Percentiles rank a stretch among this genome's conserved stretches.
phyloP scores from a whole-genome alignment of 1,140 invertebrate species.

The Drosophila mayri region DNA sequence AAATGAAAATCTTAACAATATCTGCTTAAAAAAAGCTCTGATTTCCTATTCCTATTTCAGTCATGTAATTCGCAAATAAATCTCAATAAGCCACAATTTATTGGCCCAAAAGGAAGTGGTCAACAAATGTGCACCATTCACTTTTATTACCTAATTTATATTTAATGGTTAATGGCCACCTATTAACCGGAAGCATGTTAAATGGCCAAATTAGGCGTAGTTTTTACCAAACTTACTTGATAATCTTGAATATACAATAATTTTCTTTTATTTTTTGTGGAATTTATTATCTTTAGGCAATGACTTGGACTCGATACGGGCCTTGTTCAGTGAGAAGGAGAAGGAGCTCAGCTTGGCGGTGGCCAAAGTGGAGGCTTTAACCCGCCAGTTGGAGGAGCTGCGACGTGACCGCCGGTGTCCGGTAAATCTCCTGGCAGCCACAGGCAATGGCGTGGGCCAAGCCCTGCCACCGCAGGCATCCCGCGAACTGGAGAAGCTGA shows the following conservation, averaged over 20 bases:
- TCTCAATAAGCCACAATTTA: slow-evolving; percentile 18
- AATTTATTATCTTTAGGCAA: slow-evolving; percentile 87
- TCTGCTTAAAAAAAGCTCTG: not conserved
- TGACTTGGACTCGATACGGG: slow-evolving; percentile 97
- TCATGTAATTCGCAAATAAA: slow-evolving; percentile 14
- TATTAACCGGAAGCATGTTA: slow-evolving; percentile 20
- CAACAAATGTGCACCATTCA: slow-evolving; percentile 15
- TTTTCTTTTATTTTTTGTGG: not conserved
- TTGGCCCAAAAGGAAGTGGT: slow-evolving; percentile 18
- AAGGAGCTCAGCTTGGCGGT: slow-evolving; percentile 97
- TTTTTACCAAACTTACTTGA: not conserved
- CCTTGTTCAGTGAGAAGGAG: slow-evolving; percentile 98
- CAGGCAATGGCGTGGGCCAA: slow-evolving; percentile 81
- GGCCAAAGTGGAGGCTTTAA: slow-evolving; percentile 97
- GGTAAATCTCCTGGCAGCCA: slow-evolving; percentile 73
- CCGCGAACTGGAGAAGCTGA: slow-evolving; percentile 95
- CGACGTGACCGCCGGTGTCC: slow-evolving; percentile 87
- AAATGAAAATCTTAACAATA: not conserved
- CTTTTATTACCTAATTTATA: slow-evolving; percentile 22
- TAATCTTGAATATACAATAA: not conserved
- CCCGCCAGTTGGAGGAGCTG: slow-evolving; percentile 96
- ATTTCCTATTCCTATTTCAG: not conserved
- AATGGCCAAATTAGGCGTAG: slow-evolving; percentile 5
- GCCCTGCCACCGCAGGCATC: slow-evolving; percentile 89
- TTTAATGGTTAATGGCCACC: slow-evolving; percentile 16